Evolutionary conservation across 1,140 invertebrate species (phyloP).

Genomic region (Sitophilus oryzae): DNA sequence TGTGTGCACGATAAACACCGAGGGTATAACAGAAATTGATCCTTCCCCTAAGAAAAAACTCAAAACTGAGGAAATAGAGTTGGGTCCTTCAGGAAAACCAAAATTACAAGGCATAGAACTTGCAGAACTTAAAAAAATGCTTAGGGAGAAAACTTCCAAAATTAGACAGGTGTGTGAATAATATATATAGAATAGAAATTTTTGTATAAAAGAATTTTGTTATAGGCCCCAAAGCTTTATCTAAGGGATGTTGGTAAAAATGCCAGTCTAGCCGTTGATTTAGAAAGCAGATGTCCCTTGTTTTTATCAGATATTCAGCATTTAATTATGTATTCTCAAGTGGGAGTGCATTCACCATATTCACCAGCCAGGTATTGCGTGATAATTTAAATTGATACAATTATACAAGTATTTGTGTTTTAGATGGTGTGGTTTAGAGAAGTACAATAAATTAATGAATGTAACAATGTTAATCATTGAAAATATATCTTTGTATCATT

Average conservation of each 20-base stretch:
- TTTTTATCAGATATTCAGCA: constrained; percentile 78
- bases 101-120: constrained; percentile 50
- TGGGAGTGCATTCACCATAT: constrained; percentile 64
- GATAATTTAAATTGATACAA: neutral
- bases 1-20: neutral
- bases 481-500: constrained; percentile 69
- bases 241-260: constrained; percentile 56
- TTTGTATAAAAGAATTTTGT: neutral
- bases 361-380: constrained; percentile 44
- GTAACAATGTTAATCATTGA: constrained; percentile 72
- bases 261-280: constrained; percentile 50
- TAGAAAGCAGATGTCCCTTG: constrained; percentile 62
- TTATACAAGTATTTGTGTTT: neutral
- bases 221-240: constrained; percentile 49
- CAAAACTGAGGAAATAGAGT: constrained; percentile 26
- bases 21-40: constrained; percentile 24
- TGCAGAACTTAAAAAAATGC: constrained; percentile 48
- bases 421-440: constrained; percentile 77
- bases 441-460: constrained; percentile 61
- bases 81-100: constrained; percentile 26
- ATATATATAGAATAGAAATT: neutral
- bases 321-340: constrained; percentile 68
- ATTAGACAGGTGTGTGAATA: constrained; percentile 38
- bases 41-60: constrained; percentile 35
- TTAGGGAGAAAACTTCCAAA: constrained; percentile 51